These are phyloP conservation scores for Zalophus californianus DNA, from an alignment of 2,797 vertebrate genomes.

Conservation along the genomic window DNA sequence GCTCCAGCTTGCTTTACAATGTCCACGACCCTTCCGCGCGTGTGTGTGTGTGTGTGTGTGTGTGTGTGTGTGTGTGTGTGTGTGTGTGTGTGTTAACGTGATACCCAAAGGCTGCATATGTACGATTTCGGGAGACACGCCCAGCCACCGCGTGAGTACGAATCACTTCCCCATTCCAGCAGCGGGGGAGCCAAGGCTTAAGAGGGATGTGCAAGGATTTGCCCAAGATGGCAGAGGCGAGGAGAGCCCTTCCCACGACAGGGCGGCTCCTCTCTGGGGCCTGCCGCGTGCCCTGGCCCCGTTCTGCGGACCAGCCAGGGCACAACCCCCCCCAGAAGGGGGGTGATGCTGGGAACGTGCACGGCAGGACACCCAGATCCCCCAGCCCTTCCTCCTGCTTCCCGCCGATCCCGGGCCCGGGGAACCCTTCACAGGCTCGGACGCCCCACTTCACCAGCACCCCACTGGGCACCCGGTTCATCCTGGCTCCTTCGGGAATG, in stretches of 20 bases:
- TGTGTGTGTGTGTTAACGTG: accelerated
- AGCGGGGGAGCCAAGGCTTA: background rate
- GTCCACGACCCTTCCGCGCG: too few relatives aligned
- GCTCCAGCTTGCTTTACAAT: too few relatives aligned
- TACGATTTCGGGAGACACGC: accelerated
- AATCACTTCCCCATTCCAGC: background rate
- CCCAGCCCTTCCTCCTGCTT: background rate
- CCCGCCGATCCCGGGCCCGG: accelerated
- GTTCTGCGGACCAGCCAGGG: background rate
- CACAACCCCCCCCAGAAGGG: too few relatives aligned
- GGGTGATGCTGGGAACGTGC: background rate
- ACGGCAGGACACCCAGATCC: background rate
- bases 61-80: accelerated
- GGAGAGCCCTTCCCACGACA: background rate
- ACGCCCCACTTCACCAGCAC: background rate
- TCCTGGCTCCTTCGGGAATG: too few relatives aligned
- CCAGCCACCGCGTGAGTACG: background rate
- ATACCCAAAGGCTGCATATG: accelerated
- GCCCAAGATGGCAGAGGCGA: accelerated
- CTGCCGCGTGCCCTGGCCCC: accelerated
- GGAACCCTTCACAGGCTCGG: background rate
- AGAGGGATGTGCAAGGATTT: accelerated
- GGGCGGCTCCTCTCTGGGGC: background rate
- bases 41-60: accelerated
- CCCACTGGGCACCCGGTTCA: background rate